Conservation (phyloP, 2,888 invertebrate genomes). For the Entomobrya proxima region DNA sequence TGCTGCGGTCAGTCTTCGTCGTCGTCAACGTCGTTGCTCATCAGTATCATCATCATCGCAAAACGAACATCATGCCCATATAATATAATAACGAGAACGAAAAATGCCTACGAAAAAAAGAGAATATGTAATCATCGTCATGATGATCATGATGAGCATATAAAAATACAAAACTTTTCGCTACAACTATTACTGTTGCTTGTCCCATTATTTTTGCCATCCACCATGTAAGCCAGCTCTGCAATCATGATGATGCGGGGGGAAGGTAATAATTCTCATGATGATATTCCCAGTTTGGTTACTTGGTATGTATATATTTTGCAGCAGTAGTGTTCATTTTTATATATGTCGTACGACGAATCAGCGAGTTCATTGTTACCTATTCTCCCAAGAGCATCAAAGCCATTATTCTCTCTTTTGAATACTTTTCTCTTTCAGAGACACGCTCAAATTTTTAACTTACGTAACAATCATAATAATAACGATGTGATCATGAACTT, state of each 20-base stretch:
- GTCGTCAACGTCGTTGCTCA: not conserved
- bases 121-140: slow-evolving; percentile 8
- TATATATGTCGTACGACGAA: slow-evolving; percentile 8
- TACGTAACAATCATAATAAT: slow-evolving; percentile 28
- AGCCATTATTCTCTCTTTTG: not conserved
- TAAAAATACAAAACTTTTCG: slow-evolving; percentile 17
- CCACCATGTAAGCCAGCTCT: not conserved
- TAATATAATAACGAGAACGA: not conserved
- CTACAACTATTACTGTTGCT: slow-evolving; percentile 69
- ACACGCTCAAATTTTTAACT: slow-evolving; percentile 29
- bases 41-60: not conserved
- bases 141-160: not conserved
- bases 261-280: not conserved
- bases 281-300: not conserved
- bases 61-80: slow-evolving; percentile 8
- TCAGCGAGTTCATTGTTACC: slow-evolving; percentile 59
- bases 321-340: not conserved
- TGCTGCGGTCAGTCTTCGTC: slow-evolving; percentile 19
- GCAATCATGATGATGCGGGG: not conserved
- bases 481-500: slow-evolving; percentile 56
- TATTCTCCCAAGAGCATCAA: slow-evolving; percentile 16
- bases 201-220: slow-evolving; percentile 64
- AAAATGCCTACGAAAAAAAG: not conserved
- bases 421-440: slow-evolving; percentile 27
- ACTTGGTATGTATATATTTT: not conserved